Evolutionary conservation across 2,888 invertebrate genomes (phyloP).

Genomic region (Rhorus exstirpatorius): DNA sequence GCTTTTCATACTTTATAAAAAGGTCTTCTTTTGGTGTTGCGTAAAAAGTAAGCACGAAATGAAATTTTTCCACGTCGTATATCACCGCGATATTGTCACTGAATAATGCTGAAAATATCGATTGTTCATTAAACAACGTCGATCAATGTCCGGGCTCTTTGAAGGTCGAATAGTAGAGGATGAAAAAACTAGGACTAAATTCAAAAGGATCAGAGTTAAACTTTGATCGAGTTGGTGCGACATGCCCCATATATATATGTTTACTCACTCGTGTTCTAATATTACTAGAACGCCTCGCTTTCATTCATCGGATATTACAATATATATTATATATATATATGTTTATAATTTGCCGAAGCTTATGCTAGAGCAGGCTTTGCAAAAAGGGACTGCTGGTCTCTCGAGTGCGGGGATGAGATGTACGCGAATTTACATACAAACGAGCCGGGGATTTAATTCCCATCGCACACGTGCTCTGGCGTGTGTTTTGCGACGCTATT

Average conservation of each 20-base stretch:
- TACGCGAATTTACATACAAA: conserved; percentile 81
- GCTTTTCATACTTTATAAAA: background rate
- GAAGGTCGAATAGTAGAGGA: background rate
- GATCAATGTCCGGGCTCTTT: background rate
- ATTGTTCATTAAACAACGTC: background rate
- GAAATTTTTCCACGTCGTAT: too few species aligned
- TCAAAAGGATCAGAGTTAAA: background rate
- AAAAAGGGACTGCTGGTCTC: conserved; percentile 52
- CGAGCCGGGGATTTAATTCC: conserved; percentile 81
- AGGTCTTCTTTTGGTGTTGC: too few species aligned
- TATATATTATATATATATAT: conserved; percentile 6
- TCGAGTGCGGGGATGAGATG: conserved; percentile 61
- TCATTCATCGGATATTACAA: too few species aligned
- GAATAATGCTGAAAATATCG: background rate
- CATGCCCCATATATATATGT: conserved; percentile 1
- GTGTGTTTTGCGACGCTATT: conserved; percentile 62
- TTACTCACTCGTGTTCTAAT: too few species aligned
- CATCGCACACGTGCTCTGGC: conserved; percentile 67
- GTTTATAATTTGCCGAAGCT: conserved; percentile 37
- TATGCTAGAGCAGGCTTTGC: conserved; percentile 60
- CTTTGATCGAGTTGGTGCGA: conserved; percentile 21
- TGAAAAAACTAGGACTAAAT: background rate
- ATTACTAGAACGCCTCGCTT: too few species aligned
- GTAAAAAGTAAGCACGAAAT: too few species aligned
- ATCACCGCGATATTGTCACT: too few species aligned